Base-by-base conservation (phyloP, 2,113 vertebrate genomes). In the Xiphorhynchus elegans region DNA sequence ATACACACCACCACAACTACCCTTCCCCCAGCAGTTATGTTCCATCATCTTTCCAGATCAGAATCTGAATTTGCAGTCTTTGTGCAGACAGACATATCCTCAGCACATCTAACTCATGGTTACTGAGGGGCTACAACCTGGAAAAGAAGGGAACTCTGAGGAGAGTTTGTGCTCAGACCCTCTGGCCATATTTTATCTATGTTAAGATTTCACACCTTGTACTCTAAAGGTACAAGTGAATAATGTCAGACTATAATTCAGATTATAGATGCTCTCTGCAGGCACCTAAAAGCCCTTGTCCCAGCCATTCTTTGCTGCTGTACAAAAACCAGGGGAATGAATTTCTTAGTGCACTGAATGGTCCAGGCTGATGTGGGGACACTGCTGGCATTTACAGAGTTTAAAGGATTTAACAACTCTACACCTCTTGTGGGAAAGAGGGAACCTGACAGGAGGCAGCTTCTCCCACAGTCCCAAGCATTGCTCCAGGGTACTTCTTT, bases 391-490 rank as follows among this genome's bases (percentile, higher is more conserved):
- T 29, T 52, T 33, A 39, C 11, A 9, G 17, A 69, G 39, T 33
- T 28, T 39, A 75, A 70, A n/a, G 42, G 62, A 70, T 7, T 58
- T 10, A 42, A 15, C 10, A 44, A n/a, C 11, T 69, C 33, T 18
- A 20, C 39, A 46, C 3, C 18, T 62, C 39, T 46, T 60, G 26
- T 8, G 58, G 33, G 9, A 35, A 50, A 31, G 28, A 44, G 11
- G 5, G 9, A 47, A 21, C 25, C 35, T 37, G 29, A 29, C 21
- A 35, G 7, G 46, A 60, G 67, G 52, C 28, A 78, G 4, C 42
- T 35, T 6, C 24, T 66, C 6, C 6, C n/a, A 8, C 28, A 69
- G 1, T 5, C 24, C 28, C 9, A 10, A 24, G 25, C 0, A 18
- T 9, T 2, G 15, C 3, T 18, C 33, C 35, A 50, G 16, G n/a